Evolutionary conservation across 1,140 invertebrate genomes (phyloP).

Genomic region (Arion vulgaris): DNA sequence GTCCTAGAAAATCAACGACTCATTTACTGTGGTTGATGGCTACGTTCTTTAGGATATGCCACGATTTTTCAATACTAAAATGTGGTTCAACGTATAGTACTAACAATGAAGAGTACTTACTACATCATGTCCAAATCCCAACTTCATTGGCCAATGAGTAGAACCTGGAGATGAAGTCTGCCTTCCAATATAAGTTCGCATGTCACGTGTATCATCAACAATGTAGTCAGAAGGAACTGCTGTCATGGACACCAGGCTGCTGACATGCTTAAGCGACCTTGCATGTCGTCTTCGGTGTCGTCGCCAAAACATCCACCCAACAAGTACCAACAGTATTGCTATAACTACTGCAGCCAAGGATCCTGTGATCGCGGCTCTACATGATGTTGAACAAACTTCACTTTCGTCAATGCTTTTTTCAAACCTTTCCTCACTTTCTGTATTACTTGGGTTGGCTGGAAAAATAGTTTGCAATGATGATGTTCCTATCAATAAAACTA

Average conservation of each 20-base stretch:
- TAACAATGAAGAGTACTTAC: neutral
- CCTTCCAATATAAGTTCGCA: neutral
- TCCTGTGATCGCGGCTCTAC: constrained; percentile 41
- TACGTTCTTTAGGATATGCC: too few species aligned
- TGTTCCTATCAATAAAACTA: too few species aligned
- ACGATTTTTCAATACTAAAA: too few species aligned
- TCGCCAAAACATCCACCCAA: constrained; percentile 42
- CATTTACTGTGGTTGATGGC: too few species aligned
- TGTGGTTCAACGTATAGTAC: too few species aligned
- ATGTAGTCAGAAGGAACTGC: constrained; percentile 71
- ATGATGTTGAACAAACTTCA: constrained; percentile 67
- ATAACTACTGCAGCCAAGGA: constrained; percentile 40
- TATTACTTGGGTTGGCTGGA: too few species aligned
- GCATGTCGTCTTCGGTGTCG: constrained; percentile 43
- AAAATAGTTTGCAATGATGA: too few species aligned
- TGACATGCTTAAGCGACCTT: constrained; percentile 58
- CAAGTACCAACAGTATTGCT: constrained; percentile 39
- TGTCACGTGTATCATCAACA: constrained; percentile 51
- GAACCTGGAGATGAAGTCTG: constrained; percentile 41
- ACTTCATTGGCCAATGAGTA: constrained; percentile 43
- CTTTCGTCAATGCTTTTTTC: neutral
- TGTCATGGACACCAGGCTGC: constrained; percentile 66
- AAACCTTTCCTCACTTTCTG: too few species aligned
- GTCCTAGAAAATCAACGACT: too few species aligned
- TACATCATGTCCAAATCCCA: neutral